Percentiles rank a stretch among this genome's conserved stretches.
These are phyloP conservation scores for Epistrophe grossulariae DNA, from an alignment of 2,888 invertebrate species.

Conservation along the genomic window DNA sequence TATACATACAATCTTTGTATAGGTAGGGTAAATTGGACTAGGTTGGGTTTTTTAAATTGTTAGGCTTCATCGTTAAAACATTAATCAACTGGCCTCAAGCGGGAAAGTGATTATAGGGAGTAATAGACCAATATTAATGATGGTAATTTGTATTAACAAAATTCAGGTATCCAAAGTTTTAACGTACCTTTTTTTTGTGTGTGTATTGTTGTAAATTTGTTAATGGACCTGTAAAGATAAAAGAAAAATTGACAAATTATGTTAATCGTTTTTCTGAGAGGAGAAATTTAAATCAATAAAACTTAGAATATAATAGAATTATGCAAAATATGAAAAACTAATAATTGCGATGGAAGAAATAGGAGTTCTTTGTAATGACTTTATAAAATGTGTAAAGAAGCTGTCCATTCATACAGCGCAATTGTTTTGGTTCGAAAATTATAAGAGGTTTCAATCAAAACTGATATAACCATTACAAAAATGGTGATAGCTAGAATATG, in stretches of 20 bases:
- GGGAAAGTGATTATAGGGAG: constrained; percentile 43
- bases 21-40: constrained; percentile 55
- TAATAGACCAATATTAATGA: constrained; percentile 49
- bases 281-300: constrained; percentile 7
- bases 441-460: too few species aligned
- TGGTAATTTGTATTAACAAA: constrained; percentile 31
- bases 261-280: neutral
- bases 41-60: constrained; percentile 64
- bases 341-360: too few species aligned
- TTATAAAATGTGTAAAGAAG: too few species aligned
- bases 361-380: too few species aligned
- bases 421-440: too few species aligned
- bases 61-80: constrained; percentile 45
- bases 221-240: constrained; percentile 48
- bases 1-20: neutral
- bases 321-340: neutral
- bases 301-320: neutral
- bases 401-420: too few species aligned
- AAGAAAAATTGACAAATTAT: constrained; percentile 22
- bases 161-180: constrained; percentile 14
- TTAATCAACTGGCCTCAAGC: constrained; percentile 44
- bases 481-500: too few species aligned
- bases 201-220: constrained; percentile 13
- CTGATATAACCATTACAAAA: too few species aligned
- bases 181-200: constrained; percentile 37